Percentiles rank a stretch among this genome's conserved stretches.
These are phyloP conservation scores for Synanthedon formicaeformis DNA, from an alignment of 2,888 invertebrate species.

Conservation along the genomic window DNA sequence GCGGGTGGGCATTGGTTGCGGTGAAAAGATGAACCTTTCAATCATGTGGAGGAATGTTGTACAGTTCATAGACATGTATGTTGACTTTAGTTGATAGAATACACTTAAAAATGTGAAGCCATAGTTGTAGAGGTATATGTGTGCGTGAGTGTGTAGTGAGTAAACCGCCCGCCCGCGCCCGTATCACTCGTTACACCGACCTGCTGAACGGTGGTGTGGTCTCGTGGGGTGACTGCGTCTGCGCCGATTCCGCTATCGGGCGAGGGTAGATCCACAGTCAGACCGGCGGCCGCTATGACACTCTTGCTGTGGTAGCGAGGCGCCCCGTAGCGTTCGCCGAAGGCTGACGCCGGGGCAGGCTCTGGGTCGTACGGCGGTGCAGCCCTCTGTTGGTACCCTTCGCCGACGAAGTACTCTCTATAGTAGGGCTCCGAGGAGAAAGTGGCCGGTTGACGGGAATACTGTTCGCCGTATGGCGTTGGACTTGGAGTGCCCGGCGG, in stretches of 20 bases:
- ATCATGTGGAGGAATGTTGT: not conserved
- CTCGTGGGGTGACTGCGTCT: constrained; percentile 91
- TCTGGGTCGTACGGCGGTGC: constrained; percentile 68
- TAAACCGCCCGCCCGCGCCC: constrained; percentile 26
- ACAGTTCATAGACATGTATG: not conserved
- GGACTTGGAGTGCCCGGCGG: constrained; percentile 77
- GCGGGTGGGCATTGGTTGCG: constrained; percentile 44
- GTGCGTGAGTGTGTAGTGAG: constrained; percentile 16
- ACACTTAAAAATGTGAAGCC: not conserved
- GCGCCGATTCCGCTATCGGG: constrained; percentile 97
- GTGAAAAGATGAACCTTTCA: not conserved
- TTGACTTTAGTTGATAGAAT: not conserved
- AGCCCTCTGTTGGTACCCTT: constrained; percentile 72
- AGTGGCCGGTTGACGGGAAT: constrained; percentile 65
- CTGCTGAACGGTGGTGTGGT: constrained; percentile 91
- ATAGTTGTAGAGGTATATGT: constrained; percentile 16
- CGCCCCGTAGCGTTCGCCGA: constrained; percentile 77
- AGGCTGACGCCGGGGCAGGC: constrained; percentile 72
- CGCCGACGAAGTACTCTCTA: constrained; percentile 82
- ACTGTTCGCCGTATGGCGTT: constrained; percentile 69
- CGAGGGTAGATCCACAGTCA: constrained; percentile 94
- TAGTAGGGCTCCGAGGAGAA: constrained; percentile 82
- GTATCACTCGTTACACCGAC: constrained; percentile 68
- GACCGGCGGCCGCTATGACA: constrained; percentile 80
- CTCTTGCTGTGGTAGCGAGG: constrained; percentile 80